Evolutionary conservation across 2,113 vertebrate genomes (phyloP).

Genomic region (Mohoua ochrocephala): DNA sequence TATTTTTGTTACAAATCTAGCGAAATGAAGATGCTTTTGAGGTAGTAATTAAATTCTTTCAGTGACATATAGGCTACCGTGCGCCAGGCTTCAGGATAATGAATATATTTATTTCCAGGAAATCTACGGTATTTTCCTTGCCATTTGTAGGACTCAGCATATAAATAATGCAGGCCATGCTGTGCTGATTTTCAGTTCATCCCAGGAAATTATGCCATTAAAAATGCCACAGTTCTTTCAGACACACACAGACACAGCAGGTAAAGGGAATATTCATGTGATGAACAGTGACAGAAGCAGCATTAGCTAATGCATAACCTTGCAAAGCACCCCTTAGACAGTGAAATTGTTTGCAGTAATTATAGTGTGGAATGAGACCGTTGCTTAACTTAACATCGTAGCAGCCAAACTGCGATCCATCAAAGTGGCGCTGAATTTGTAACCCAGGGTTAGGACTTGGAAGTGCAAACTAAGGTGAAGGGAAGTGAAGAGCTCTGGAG

Average conservation of each 20-base stretch:
- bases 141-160: conserved; percentile 38
- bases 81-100: not conserved
- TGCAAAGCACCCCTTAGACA: not conserved
- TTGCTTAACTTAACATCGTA: not conserved
- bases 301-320: not conserved
- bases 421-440: not conserved
- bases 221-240: conserved; percentile 26
- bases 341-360: not conserved
- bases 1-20: not conserved
- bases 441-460: not conserved
- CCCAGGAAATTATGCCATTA: conserved; percentile 64
- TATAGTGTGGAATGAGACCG: not conserved
- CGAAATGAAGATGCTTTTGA: not conserved
- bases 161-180: conserved; percentile 76
- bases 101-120: conserved; percentile 67
- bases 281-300: conserved; percentile 4
- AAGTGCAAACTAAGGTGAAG: not conserved
- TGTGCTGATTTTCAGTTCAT: conserved; percentile 51
- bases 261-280: conserved; percentile 22
- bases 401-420: not conserved
- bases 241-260: not conserved
- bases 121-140: conserved; percentile 44
- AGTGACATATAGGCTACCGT: not conserved
- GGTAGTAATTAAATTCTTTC: conserved; percentile 19
- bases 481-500: not conserved